Conservation (phyloP, 2,797 vertebrate genomes). For the Arremon aurantiirostris region DNA sequence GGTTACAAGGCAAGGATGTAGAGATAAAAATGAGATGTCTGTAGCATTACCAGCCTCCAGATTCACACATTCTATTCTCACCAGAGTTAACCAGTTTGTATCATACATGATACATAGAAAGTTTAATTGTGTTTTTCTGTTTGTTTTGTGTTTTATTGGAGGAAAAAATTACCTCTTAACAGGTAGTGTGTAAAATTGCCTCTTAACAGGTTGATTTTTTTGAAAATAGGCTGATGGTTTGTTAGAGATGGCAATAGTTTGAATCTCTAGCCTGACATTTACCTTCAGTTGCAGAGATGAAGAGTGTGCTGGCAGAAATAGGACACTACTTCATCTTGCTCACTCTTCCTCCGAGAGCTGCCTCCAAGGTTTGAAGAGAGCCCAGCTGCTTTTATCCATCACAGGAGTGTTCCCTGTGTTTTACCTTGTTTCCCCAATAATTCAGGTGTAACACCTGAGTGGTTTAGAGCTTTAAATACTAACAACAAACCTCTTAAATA, state of each 20-base stretch:
- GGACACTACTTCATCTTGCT: neutral
- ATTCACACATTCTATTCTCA: neutral
- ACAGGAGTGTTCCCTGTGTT: neutral
- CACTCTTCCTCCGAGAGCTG: neutral
- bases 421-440: neutral
- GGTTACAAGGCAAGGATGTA: neutral
- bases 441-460: neutral
- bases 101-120: neutral
- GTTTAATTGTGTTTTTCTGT: neutral
- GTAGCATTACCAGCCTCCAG: neutral
- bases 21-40: slow-evolving; percentile 2
- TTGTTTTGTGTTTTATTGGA: neutral
- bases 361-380: neutral
- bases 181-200: neutral
- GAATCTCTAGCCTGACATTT: neutral
- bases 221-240: neutral
- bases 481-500: neutral
- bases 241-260: neutral
- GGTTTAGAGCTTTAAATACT: neutral
- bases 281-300: neutral
- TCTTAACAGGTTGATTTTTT: neutral
- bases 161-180: neutral
- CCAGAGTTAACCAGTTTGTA: neutral
- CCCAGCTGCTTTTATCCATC: neutral
- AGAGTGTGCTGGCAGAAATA: neutral